A percentile compares a stretch with the other conserved stretches of the same genome.
Conservation (phyloP, 2,888 invertebrate species). For the Acanthococcus lagerstroemiae region DNA sequence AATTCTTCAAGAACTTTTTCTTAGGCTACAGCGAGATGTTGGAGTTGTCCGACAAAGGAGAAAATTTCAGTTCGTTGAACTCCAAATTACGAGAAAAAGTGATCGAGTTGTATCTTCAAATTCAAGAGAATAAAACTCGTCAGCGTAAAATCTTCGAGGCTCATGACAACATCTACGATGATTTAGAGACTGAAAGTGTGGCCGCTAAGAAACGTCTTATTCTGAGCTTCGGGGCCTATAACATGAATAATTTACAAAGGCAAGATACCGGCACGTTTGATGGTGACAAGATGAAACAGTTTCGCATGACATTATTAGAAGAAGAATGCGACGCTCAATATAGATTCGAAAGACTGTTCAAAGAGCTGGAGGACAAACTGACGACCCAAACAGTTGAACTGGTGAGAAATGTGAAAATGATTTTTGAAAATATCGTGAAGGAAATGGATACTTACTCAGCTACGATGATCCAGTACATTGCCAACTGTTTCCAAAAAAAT, state of each 20-base stretch:
- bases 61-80: constrained; percentile 6
- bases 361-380: constrained; percentile 3
- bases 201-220: background rate
- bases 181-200: constrained; percentile 1
- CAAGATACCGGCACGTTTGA: too few species aligned
- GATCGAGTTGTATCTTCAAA: background rate
- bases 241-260: too few species aligned
- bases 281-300: too few species aligned
- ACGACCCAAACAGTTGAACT: background rate
- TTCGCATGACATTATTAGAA: constrained; percentile 10
- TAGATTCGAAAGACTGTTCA: constrained; percentile 8
- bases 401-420: background rate
- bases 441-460: constrained; percentile 2
- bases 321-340: constrained; percentile 18
- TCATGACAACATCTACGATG: background rate
- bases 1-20: constrained; percentile 7
- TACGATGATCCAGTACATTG: background rate
- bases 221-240: background rate
- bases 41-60: constrained; percentile 11
- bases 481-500: constrained; percentile 1
- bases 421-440: background rate
- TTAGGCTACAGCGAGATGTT: background rate
- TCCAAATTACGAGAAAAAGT: constrained; percentile 8
- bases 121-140: background rate
- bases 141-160: background rate